phyloP scores from a whole-genome alignment of 2,888 invertebrate genomes.

The Tenthredo notha region DNA sequence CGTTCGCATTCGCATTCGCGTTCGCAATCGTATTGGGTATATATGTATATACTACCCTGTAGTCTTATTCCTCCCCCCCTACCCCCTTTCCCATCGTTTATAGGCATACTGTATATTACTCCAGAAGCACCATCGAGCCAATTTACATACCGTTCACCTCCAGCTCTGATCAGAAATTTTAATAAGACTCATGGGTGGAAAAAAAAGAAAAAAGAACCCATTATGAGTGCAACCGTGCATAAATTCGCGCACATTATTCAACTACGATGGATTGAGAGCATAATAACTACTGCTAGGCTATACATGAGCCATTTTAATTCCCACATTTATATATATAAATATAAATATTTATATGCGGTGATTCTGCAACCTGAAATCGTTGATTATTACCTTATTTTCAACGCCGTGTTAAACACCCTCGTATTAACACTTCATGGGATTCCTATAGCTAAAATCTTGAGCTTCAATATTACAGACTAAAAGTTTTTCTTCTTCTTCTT shows the following conservation, averaged over 20 bases:
- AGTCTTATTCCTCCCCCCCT: background rate
- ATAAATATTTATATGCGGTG: too few species aligned
- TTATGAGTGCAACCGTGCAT: conserved; percentile 62
- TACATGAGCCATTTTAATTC: background rate
- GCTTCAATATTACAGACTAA: background rate
- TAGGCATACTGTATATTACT: background rate
- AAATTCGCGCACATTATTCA: background rate
- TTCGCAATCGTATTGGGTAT: background rate
- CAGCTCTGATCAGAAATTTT: conserved; percentile 80
- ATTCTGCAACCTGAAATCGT: too few species aligned
- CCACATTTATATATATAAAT: too few species aligned
- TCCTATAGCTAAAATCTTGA: background rate
- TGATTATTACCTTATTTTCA: too few species aligned
- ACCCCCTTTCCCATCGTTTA: conserved; percentile 6
- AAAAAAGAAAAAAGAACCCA: conserved; percentile 62
- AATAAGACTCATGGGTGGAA: conserved; percentile 78
- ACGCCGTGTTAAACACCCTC: too few species aligned
- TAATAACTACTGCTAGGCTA: background rate
- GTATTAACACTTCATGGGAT: too few species aligned
- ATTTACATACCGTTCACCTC: conserved; percentile 79
- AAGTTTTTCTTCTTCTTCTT: too few species aligned
- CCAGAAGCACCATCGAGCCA: conserved; percentile 67
- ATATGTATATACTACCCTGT: background rate
- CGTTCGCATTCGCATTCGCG: too few species aligned
- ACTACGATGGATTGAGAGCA: background rate